These are phyloP conservation scores for Mionectes macconnelli DNA, from an alignment of 2,113 vertebrate genomes.

Conservation along the genomic window DNA sequence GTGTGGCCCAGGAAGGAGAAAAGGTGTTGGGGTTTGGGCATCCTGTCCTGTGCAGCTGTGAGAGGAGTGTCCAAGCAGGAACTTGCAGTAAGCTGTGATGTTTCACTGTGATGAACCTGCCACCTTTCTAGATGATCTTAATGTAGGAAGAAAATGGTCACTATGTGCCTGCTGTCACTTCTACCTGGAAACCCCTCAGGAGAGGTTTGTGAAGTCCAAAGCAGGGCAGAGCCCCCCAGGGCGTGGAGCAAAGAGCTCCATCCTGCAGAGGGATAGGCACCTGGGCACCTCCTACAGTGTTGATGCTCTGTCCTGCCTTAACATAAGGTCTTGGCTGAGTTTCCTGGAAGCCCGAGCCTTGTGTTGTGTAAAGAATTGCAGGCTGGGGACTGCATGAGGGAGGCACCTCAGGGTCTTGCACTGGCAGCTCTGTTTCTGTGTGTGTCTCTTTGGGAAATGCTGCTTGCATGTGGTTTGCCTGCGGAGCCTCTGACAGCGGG, in stretches of 20 bases:
- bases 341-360: not conserved
- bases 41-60: not conserved
- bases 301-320: not conserved
- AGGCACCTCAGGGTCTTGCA: not conserved
- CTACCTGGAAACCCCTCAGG: not conserved
- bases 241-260: not conserved
- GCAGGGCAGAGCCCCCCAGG: not conserved
- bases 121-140: not conserved
- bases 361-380: not conserved
- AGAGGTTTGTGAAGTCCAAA: not conserved
- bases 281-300: accelerated
- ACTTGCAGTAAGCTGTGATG: not conserved
- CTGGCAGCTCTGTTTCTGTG: not conserved
- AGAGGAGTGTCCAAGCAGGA: not conserved
- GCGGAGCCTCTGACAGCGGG: not conserved
- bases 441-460: not conserved
- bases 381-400: not conserved
- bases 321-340: too few species aligned
- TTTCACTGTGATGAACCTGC: not conserved
- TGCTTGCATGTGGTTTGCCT: not conserved
- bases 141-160: not conserved
- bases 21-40: not conserved
- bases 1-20: not conserved
- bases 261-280: not conserved
- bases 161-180: not conserved